Conservation (phyloP, 1,140 invertebrate genomes). For the Drosophila sucinea region DNA sequence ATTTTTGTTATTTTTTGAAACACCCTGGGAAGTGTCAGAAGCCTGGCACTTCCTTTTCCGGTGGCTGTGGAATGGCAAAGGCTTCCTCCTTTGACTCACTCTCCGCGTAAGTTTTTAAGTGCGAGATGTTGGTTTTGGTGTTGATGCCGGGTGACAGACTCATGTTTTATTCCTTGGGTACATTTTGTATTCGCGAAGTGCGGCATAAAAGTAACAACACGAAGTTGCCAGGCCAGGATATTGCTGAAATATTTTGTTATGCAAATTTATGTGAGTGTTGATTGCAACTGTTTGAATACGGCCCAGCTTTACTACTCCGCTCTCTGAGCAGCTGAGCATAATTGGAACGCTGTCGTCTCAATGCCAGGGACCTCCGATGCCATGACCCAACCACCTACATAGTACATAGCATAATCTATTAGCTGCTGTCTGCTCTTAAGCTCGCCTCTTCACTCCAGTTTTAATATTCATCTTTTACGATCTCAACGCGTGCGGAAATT, state of each 20-base stretch:
- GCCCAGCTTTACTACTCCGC: slow-evolving; percentile 3
- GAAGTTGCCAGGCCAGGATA: slow-evolving; percentile 53
- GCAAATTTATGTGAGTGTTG: slow-evolving; percentile 79
- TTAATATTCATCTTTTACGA: slow-evolving; percentile 64
- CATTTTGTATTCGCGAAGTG: slow-evolving; percentile 62
- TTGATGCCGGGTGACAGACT: slow-evolving; percentile 35
- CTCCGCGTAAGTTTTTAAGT: slow-evolving; percentile 60
- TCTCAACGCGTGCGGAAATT: slow-evolving; percentile 36
- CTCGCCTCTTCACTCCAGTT: slow-evolving; percentile 4
- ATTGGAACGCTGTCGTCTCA: slow-evolving; percentile 41
- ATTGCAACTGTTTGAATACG: slow-evolving; percentile 68
- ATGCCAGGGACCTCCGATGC: slow-evolving; percentile 35
- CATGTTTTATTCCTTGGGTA: slow-evolving; percentile 73
- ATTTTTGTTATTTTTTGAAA: slow-evolving; percentile 25
- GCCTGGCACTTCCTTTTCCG: slow-evolving; percentile 17
- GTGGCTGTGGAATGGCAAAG: slow-evolving; percentile 20
- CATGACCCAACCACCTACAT: slow-evolving; percentile 25
- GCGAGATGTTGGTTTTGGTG: neutral
- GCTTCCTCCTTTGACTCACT: slow-evolving; percentile 37
- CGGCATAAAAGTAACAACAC: slow-evolving; percentile 60
- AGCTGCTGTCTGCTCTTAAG: slow-evolving; percentile 24
- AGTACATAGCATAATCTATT: slow-evolving; percentile 63
- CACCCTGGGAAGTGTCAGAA: neutral
- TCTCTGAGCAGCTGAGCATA: slow-evolving; percentile 29
- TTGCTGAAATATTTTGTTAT: slow-evolving; percentile 62